These are phyloP conservation scores for Sitta europaea DNA, from an alignment of 2,113 vertebrate genomes.

Conservation along the genomic window DNA sequence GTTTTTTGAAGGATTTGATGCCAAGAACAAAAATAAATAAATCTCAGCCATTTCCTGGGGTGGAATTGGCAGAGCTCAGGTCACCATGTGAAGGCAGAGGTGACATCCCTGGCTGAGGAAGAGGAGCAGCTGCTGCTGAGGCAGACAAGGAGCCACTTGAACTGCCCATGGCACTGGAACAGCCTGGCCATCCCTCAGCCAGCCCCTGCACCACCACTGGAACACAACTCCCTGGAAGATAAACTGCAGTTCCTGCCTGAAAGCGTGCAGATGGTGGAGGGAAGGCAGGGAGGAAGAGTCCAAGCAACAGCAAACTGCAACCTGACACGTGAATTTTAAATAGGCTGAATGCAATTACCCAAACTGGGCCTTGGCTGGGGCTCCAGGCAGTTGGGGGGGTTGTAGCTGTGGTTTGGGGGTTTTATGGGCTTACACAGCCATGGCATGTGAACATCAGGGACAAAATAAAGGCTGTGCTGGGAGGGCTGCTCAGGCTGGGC, in stretches of 20 bases:
- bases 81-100: not conserved
- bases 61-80: not conserved
- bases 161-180: not conserved
- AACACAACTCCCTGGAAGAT: not conserved
- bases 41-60: not conserved
- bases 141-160: not conserved
- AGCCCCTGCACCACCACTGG: not conserved
- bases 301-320: not conserved
- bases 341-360: slow-evolving; percentile 10
- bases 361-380: not conserved
- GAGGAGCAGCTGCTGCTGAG: not conserved
- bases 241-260: not conserved
- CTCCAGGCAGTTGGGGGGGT: not conserved
- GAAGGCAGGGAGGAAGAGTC: not conserved
- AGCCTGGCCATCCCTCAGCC: not conserved
- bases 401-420: not conserved
- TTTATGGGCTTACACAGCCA: not conserved
- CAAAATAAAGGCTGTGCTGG: not conserved
- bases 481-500: not conserved
- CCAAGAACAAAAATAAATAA: not conserved
- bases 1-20: not conserved
- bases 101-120: not conserved
- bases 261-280: not conserved
- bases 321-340: not conserved
- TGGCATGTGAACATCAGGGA: not conserved